Percentiles rank a stretch among this genome's conserved stretches.
These are phyloP conservation scores for Drosophila rhopaloa DNA, from an alignment of 1,140 invertebrate genomes.

Conservation along the genomic window DNA sequence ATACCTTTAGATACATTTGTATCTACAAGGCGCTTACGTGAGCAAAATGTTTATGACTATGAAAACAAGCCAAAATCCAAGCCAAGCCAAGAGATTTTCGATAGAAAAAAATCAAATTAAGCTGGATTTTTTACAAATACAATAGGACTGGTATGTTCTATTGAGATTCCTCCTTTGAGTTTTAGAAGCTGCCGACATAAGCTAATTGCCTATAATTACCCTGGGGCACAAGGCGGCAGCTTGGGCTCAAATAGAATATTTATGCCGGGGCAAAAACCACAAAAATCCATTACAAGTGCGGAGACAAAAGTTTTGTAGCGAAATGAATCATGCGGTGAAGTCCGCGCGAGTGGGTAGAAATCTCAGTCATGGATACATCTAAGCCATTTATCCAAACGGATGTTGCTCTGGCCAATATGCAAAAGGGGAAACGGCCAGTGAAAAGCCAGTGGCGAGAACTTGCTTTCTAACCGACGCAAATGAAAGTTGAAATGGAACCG, in stretches of 20 bases:
- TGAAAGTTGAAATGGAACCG: constrained; percentile 48
- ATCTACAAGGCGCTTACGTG: constrained; percentile 46
- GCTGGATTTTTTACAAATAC: constrained; percentile 6
- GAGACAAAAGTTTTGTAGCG: constrained; percentile 66
- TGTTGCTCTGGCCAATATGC: constrained; percentile 40
- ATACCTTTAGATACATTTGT: constrained; percentile 45
- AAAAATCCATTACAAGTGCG: constrained; percentile 74
- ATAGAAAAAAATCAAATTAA: constrained; percentile 25
- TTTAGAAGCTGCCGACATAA: constrained; percentile 37
- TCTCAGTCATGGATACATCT: constrained; percentile 6
- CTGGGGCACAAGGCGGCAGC: constrained; percentile 23
- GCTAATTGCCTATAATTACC: constrained; percentile 71
- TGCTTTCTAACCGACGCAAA: constrained; percentile 39
- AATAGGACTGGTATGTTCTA: constrained; percentile 25
- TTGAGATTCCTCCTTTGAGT: constrained; percentile 37
- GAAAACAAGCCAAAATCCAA: constrained; percentile 30
- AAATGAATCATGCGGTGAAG: constrained; percentile 61
- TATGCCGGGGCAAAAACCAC: constrained; percentile 58
- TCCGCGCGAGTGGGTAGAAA: constrained; percentile 31
- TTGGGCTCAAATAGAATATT: constrained; percentile 38
- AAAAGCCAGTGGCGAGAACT: constrained; percentile 42
- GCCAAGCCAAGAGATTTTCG: constrained; percentile 9
- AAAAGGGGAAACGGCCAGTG: constrained; percentile 16
- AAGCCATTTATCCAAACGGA: constrained; percentile 29
- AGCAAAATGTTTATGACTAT: constrained; percentile 49